These are phyloP conservation scores for Caracal caracal DNA, from an alignment of 2,113 vertebrate species.

Conservation along the genomic window DNA sequence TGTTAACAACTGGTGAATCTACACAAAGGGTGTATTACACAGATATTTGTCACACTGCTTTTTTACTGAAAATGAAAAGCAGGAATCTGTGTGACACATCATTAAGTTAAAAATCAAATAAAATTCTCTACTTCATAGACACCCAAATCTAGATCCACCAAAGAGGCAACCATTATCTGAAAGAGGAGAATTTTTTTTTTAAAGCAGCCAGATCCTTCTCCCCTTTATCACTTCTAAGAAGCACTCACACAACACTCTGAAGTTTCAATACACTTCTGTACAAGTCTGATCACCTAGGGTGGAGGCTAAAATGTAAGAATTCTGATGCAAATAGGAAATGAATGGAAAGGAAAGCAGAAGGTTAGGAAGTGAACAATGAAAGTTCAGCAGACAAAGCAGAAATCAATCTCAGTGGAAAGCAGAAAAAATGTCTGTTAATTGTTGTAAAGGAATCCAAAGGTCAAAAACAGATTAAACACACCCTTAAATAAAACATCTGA, in stretches of 20 bases:
- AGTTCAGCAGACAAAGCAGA: slow-evolving; percentile 44
- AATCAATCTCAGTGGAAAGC: slow-evolving; percentile 13
- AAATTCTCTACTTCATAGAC: background rate
- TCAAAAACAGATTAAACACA: background rate
- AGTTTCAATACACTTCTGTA: slow-evolving; percentile 77
- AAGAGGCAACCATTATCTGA: background rate
- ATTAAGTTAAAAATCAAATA: slow-evolving; percentile 36
- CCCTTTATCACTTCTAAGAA: slow-evolving; percentile 58
- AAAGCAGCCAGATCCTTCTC: background rate
- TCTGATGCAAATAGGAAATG: slow-evolving; percentile 81
- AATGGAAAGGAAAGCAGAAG: slow-evolving; percentile 75
- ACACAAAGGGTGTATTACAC: background rate
- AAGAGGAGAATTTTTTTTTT: background rate
- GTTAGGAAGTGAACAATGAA: slow-evolving; percentile 35
- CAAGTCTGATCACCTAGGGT: slow-evolving; percentile 74
- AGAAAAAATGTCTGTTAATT: slow-evolving; percentile 12
- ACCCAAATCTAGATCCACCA: background rate
- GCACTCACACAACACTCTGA: slow-evolving; percentile 70
- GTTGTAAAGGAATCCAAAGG: slow-evolving; percentile 33
- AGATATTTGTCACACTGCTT: background rate
- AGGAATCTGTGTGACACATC: background rate
- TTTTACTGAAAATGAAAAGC: slow-evolving; percentile 43
- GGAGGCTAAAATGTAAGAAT: slow-evolving; percentile 76
- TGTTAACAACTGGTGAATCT: background rate
- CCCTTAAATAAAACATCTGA: background rate